Base-by-base conservation (phyloP, 2,113 vertebrate genomes). In the Paramisgurnus dabryanus region DNA sequence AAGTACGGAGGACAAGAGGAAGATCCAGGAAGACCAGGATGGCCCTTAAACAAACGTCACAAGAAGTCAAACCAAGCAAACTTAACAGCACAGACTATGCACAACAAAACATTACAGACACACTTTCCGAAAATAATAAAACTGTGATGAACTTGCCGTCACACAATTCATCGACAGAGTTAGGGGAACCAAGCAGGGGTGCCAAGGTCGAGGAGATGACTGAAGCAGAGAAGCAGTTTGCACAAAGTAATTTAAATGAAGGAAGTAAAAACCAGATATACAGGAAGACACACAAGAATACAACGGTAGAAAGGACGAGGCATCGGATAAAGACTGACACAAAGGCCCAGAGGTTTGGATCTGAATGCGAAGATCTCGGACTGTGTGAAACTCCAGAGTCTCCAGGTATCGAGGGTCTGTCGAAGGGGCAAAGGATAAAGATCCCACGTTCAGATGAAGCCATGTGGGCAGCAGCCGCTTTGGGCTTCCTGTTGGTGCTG, bases 401-500 rank as follows among this genome's bases (percentile, higher is more conserved):
- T 12, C 34, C 55, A 17, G 49, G 65, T 55, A 2, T 76, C 6
- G 79, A 17, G 17, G 79, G 60, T 1, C 40, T 83, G 0, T 7
- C n/a, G 2, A 77, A 12, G 47, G 79, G 39, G 4, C 45, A 78
- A 22, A 73, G 78, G 6, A 57, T 87, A 4, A 90, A 83, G 4
- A 93, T 93, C 1, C 92, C 89, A 0, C 93, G 93, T 58, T 94
- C 94, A 0, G 92, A 96, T 4, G 95, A 97, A 79, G 96, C 95
- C 0, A 88, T 93, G 68, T 97, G 95, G 96, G 96, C 96, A 0
- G 95, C 95, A 4, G 94, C 92, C 0, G 93, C 95, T 0, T 85
- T 97, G 50, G 95, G 94, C 6, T 95, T 96, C 85, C 90, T 96
- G 74, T 86, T 96, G 78, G 93, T 94, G 41, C 89, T 96, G 63